phyloP scores from a whole-genome alignment of 2,113 vertebrate genomes.

The Hyaena hyaena region DNA sequence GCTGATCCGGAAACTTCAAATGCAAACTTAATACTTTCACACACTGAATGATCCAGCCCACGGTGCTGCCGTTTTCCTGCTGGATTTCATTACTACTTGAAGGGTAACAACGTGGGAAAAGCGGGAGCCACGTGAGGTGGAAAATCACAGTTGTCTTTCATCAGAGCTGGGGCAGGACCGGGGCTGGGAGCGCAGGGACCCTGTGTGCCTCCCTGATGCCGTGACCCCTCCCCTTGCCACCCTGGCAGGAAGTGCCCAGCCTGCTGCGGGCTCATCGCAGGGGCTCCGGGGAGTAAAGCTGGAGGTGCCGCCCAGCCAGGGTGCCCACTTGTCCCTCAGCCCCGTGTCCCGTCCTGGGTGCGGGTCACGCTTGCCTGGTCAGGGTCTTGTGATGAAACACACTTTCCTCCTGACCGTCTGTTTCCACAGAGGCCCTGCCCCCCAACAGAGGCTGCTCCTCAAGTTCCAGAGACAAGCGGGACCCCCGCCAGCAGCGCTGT shows the following conservation, averaged over 20 bases:
- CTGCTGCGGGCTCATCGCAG: background rate
- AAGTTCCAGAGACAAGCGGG: background rate
- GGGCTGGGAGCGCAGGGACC: background rate
- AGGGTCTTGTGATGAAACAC: background rate
- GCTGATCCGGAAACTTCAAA: background rate
- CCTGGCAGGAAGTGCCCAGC: too few relatives aligned
- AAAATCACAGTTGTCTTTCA: accelerated
- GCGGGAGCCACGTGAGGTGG: accelerated
- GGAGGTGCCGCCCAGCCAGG: background rate
- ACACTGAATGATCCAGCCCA: background rate
- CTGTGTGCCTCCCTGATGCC: accelerated
- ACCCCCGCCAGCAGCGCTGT: background rate
- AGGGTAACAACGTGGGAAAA: accelerated
- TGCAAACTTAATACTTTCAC: background rate
- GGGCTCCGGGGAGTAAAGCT: background rate
- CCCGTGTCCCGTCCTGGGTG: accelerated
- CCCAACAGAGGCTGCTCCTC: background rate
- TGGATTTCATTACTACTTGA: background rate
- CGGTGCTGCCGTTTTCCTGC: background rate
- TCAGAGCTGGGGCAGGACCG: background rate
- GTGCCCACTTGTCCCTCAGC: background rate
- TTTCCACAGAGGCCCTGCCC: background rate
- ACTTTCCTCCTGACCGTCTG: background rate
- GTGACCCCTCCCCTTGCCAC: accelerated
- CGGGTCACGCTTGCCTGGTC: background rate